Percentiles rank a stretch among this genome's conserved stretches.
phyloP scores from a whole-genome alignment of 2,888 invertebrate genomes.

The Buathra laborator region DNA sequence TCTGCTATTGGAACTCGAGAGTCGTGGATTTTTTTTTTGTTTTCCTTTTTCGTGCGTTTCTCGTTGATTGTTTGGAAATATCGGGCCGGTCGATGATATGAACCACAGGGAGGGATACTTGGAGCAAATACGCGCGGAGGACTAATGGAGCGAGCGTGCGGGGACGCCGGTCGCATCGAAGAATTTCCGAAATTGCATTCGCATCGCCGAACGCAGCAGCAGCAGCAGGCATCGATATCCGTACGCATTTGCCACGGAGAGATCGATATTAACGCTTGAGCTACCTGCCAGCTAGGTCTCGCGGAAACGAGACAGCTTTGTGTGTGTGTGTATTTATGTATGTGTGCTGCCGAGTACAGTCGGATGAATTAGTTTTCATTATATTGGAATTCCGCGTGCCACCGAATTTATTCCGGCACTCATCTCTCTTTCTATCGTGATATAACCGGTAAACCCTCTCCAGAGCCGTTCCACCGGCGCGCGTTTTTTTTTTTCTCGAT shows the following conservation, averaged over 20 bases:
- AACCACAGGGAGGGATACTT: slow-evolving; percentile 15
- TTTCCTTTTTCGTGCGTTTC: not conserved
- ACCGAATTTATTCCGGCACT: slow-evolving; percentile 59
- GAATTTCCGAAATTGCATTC: slow-evolving; percentile 52
- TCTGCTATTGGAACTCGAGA: not conserved
- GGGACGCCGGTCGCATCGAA: slow-evolving; percentile 19
- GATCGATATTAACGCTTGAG: slow-evolving; percentile 32
- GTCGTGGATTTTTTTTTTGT: not conserved
- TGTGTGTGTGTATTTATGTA: not conserved
- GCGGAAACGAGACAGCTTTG: slow-evolving; percentile 24
- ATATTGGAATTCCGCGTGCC: slow-evolving; percentile 65
- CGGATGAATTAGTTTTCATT: slow-evolving; percentile 67
- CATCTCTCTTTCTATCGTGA: slow-evolving; percentile 32
- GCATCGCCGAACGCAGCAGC: slow-evolving; percentile 32
- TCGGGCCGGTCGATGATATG: not conserved
- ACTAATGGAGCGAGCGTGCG: slow-evolving; percentile 37
- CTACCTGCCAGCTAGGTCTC: slow-evolving; percentile 3
- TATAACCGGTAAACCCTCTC: slow-evolving; percentile 8
- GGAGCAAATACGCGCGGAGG: slow-evolving; percentile 40
- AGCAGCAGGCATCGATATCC: slow-evolving; percentile 39
- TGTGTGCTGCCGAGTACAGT: slow-evolving; percentile 30
- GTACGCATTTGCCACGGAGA: slow-evolving; percentile 30
- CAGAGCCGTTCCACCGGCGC: not conserved
- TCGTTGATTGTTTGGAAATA: slow-evolving; percentile 34
- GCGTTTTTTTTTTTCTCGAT: slow-evolving; percentile 20